Base-by-base conservation (phyloP, 2,113 vertebrate species). In the Dipodomys merriami region DNA sequence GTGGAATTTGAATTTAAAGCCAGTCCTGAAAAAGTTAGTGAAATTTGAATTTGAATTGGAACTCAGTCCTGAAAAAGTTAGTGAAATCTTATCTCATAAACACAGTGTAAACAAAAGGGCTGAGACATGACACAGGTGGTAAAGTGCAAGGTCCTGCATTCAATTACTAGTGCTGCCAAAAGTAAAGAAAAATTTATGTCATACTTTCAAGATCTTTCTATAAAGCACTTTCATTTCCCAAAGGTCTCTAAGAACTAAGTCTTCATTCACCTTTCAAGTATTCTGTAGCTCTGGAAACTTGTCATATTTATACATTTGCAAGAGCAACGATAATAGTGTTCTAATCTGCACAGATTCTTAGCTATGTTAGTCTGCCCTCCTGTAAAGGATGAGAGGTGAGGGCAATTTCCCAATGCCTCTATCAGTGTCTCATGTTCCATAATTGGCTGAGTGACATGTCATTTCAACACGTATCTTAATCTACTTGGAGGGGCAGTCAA, bases 191-290 rank as follows among this genome's bases (percentile, higher is more conserved):
- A 57, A 16, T 11, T 57, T 22, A 27, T 25, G 8, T 39, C 76
- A 15, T 81, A 74, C 69, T 16, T 85, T 30, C 81, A 77, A 87
- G 35, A 20, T 84, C 64, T 96, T 85, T 79, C 72, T 86, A 20
- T 30, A 64, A 88, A 82, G 2, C 29, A 90, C 64, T n/a, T 57
- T 77, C 6, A 53, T 85, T 77, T 15, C 0, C 19, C 44, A 86
- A 53, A 57, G 2, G 71, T 62, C 86, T 35, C 10, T 57, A 88
- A 84, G 39, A 74, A 76, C 60, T 73, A 18, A 69, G 3, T 87
- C 49, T 93, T 90, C 44, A 68, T 76, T 16, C 53, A 57, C 53
- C 19, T 67, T 79, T 49, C 72, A 95, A 69, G 29, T 91, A 86
- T 60, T 88, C 33, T 94, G n/a, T 1, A 93, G 7, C 35, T 65